Base-by-base conservation (phyloP, 2,888 invertebrate genomes). In the Rotaria sp. region DNA sequence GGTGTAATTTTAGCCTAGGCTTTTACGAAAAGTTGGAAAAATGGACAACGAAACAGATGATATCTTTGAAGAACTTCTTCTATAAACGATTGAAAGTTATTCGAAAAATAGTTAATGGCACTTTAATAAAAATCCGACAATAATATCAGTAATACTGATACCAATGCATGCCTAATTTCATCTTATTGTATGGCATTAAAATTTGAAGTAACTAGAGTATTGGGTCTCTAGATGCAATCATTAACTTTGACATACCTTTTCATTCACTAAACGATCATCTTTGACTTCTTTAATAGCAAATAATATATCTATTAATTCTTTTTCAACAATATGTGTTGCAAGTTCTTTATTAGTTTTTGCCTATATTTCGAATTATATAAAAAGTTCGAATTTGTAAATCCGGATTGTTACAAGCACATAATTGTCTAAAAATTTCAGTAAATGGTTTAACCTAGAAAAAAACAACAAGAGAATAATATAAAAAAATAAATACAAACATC, bases 281-380 rank as follows among this genome's bases (percentile, higher is more conserved):
- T 85, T 85, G 13, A 87, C 48, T 84, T 75, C 57, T 52, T 85
- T 59, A 48, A 87, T 84, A 18, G 87, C 85, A 84, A 87, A 85
- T 55, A 87, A 55, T 30, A 87, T 80, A 30, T 87, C 87, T 85
- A 87, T 87, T 35, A 87, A 74, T 18, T 87, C 87, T 1, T 85
- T 80, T 45, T 87, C 84, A 45, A 87, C 87, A 13, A 87, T 45
- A 18, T 80, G 30, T 13, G 55, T 84, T 21, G 74, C 75, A 21
- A 85, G 30, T 30, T 84, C 59, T 84, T 85, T 87, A 55, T 75
- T 50, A n/a, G 80, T 50, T 13, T 52, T 30, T 18, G 18, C 41
- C 41, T 26, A 87, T 84, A 55, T 87, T 87, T 21, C 85, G 45
- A 0, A 87, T 24, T 21, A 87, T 87, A 38, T 85, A 87, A 84